Evolutionary conservation across 2,113 vertebrate species (phyloP).

Genomic region (Rhizomys pruinosus): DNA sequence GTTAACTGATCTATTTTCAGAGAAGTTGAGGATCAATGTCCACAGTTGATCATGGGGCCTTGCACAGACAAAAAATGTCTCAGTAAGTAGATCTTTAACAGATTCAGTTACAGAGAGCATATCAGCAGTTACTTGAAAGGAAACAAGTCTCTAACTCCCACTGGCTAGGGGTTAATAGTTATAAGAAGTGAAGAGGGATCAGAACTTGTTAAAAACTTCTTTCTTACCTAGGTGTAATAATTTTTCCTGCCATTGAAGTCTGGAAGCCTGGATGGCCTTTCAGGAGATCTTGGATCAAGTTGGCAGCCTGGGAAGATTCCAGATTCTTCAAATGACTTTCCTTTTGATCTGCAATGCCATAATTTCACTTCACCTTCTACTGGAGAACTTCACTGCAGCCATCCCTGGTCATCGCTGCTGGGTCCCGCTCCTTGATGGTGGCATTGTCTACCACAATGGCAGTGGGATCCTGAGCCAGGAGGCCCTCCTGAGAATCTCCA

Average conservation of each 20-base stretch:
- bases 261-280: slow-evolving; percentile 53
- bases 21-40: not conserved
- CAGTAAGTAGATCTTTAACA: slow-evolving; percentile 39
- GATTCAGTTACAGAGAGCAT: not conserved
- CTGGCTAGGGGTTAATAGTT: not conserved
- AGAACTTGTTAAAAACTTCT: not conserved
- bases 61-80: not conserved
- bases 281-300: slow-evolving; percentile 50
- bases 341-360: not conserved
- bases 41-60: not conserved
- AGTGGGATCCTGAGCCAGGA: not conserved
- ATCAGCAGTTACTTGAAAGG: not conserved
- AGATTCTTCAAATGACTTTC: slow-evolving; percentile 34
- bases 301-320: slow-evolving; percentile 69
- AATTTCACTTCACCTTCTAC: not conserved
- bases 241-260: not conserved
- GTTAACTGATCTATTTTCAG: not conserved
- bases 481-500: slow-evolving; percentile 13
- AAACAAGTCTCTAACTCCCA: not conserved
- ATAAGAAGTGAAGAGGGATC: not conserved
- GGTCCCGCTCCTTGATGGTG: not conserved
- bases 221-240: not conserved
- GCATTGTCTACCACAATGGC: not conserved
- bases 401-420: slow-evolving; percentile 89
- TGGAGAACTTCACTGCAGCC: slow-evolving; percentile 81